Evolutionary conservation across 2,888 invertebrate species (phyloP).

Genomic region (Tetropium fuscum): DNA sequence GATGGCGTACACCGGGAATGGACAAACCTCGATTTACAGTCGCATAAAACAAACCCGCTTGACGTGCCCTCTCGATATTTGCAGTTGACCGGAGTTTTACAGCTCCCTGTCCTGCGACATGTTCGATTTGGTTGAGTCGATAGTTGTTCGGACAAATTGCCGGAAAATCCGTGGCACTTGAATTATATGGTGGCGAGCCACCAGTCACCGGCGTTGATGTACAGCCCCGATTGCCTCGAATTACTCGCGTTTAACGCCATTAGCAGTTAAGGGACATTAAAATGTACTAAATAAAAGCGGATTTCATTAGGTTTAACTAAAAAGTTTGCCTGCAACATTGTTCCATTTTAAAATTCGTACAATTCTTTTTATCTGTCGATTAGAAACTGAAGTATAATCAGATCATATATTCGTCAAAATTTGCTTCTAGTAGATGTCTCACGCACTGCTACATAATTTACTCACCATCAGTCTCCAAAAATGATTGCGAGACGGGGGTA

Average conservation of each 20-base stretch:
- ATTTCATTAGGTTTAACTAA: conserved; percentile 4
- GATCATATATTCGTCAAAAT: too few relatives aligned
- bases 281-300: conserved; percentile 14
- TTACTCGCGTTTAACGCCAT: conserved; percentile 11
- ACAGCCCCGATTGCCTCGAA: not conserved
- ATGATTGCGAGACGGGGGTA: too few relatives aligned
- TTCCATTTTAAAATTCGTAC: too few relatives aligned
- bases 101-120: conserved; percentile 37
- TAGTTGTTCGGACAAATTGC: conserved; percentile 54
- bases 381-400: too few relatives aligned
- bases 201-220: conserved; percentile 36
- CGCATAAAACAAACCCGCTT: conserved; percentile 38
- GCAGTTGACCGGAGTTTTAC: conserved; percentile 49
- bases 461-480: too few relatives aligned
- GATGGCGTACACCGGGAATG: too few relatives aligned
- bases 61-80: conserved; percentile 44
- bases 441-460: too few relatives aligned
- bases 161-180: conserved; percentile 54
- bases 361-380: too few relatives aligned
- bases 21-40: conserved; percentile 37
- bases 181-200: conserved; percentile 53
- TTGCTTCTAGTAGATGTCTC: too few relatives aligned
- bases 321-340: not conserved
- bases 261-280: not conserved
- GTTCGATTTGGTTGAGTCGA: conserved; percentile 53